Percentiles rank a stretch among this genome's conserved stretches.
Conservation (phyloP, 2,797 vertebrate genomes). For the Sebastes wilsoni region DNA sequence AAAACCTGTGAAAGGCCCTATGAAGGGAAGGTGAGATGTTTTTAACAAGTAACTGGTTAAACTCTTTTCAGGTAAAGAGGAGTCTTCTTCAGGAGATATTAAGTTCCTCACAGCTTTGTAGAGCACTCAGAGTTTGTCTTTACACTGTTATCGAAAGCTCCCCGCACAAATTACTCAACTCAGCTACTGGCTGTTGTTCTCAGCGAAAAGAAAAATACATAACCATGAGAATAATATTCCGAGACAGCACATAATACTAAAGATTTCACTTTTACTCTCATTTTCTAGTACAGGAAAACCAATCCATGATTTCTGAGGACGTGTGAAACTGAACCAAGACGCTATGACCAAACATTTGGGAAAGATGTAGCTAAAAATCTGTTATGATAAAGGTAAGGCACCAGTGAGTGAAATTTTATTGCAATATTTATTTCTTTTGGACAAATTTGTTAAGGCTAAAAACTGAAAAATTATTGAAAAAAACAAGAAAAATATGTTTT, state of each 20-base stretch:
- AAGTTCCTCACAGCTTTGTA: too few species aligned
- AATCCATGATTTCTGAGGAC: too few species aligned
- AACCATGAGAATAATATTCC: not conserved
- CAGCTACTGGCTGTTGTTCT: not conserved
- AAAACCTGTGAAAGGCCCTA: not conserved
- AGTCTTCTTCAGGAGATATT: not conserved
- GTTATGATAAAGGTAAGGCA: not conserved
- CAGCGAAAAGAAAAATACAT: not conserved
- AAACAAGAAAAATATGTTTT: not conserved
- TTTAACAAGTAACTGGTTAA: not conserved
- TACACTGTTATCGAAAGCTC: not conserved
- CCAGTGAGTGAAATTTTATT: not conserved
- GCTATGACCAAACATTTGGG: not conserved
- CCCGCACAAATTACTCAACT: not conserved
- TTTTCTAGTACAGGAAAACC: not conserved
- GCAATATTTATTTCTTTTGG: not conserved
- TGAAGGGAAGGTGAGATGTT: not conserved
- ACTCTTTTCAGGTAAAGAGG: not conserved
- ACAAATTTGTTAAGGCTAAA: not conserved
- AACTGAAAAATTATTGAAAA: not conserved
- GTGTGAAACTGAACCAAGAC: not conserved
- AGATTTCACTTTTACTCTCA: not conserved
- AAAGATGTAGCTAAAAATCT: not conserved
- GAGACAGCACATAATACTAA: not conserved
- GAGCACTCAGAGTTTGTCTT: not conserved